Conservation (phyloP, 2,797 vertebrate species). For the Chromis chromis region DNA sequence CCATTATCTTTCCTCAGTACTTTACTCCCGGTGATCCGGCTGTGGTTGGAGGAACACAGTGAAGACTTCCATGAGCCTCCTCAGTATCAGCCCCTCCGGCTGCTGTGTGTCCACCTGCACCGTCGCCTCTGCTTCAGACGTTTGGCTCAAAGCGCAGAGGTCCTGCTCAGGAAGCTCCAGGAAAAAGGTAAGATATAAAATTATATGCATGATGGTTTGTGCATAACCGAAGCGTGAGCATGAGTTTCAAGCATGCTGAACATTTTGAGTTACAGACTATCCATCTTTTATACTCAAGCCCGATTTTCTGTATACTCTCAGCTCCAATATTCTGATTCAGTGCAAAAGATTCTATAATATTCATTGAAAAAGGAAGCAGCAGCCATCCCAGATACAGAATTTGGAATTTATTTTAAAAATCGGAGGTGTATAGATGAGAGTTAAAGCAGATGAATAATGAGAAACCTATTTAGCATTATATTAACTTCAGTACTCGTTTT, state of each 20-base stretch:
- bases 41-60: constrained; percentile 87
- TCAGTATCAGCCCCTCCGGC: constrained; percentile 78
- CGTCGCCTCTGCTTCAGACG: constrained; percentile 76
- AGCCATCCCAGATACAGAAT: no score
- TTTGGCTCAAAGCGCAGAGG: constrained; percentile 74
- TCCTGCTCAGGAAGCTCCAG: constrained; percentile 81
- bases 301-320: neutral
- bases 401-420: neutral
- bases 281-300: neutral
- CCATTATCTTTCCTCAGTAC: constrained; percentile 55
- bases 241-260: no score
- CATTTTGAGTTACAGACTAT: neutral
- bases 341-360: neutral
- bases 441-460: no score
- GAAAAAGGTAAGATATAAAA: constrained; percentile 68
- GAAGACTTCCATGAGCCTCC: constrained; percentile 88
- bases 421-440: no score
- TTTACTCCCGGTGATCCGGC: constrained; percentile 69
- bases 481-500: no score
- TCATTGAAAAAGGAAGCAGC: neutral
- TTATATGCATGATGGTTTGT: neutral
- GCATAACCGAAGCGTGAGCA: no score
- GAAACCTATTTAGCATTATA: no score
- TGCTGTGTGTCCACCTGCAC: constrained; percentile 78
- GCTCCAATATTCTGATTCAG: neutral